Evolutionary conservation across 2,797 vertebrate genomes (phyloP).

Genomic region (Apogon hyalosoma): DNA sequence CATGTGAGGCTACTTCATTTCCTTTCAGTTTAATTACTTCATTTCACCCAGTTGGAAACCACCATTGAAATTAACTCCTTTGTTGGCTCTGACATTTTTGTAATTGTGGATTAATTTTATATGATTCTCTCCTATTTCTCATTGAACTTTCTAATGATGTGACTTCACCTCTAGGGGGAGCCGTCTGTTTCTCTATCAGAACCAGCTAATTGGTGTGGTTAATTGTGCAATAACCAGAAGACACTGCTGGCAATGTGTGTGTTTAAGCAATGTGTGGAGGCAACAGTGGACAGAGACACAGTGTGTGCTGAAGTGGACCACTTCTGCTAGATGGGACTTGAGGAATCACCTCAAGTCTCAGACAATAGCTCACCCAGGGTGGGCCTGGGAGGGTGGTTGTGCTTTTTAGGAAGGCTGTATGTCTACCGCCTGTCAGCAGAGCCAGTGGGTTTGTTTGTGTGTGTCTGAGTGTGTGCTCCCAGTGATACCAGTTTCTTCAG

Average conservation of each 20-base stretch:
- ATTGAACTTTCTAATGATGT: slow-evolving; percentile 60
- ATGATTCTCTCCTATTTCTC: slow-evolving; percentile 53
- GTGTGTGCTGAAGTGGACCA: slow-evolving; percentile 61
- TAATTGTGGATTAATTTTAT: slow-evolving; percentile 57
- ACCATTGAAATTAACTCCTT: slow-evolving; percentile 49
- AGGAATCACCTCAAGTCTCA: slow-evolving; percentile 64
- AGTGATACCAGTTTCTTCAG: slow-evolving; percentile 60
- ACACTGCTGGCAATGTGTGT: slow-evolving; percentile 42
- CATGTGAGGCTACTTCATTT: slow-evolving; percentile 57
- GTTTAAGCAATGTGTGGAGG: slow-evolving; percentile 21
- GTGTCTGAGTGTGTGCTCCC: slow-evolving; percentile 33
- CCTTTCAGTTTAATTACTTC: slow-evolving; percentile 63
- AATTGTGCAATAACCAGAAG: slow-evolving; percentile 75
- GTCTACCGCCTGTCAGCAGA: slow-evolving; percentile 62
- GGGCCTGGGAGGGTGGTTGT: slow-evolving; percentile 51
- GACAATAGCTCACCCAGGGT: slow-evolving; percentile 65
- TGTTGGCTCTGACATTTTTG: slow-evolving; percentile 40
- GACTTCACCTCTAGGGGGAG: slow-evolving; percentile 85
- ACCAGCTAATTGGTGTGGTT: slow-evolving; percentile 80
- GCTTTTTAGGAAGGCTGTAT: slow-evolving; percentile 61
- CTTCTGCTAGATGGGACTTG: slow-evolving; percentile 55
- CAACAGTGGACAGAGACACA: slow-evolving; percentile 31
- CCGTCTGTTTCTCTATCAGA: slow-evolving; percentile 79
- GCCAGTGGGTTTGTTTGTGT: slow-evolving; percentile 39
- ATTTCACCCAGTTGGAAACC: slow-evolving; percentile 54